Evolutionary conservation across 2,797 vertebrate species (phyloP), one percentile per base, ranked within the genome.

Genomic region (Sebastes oblongus): DNA sequence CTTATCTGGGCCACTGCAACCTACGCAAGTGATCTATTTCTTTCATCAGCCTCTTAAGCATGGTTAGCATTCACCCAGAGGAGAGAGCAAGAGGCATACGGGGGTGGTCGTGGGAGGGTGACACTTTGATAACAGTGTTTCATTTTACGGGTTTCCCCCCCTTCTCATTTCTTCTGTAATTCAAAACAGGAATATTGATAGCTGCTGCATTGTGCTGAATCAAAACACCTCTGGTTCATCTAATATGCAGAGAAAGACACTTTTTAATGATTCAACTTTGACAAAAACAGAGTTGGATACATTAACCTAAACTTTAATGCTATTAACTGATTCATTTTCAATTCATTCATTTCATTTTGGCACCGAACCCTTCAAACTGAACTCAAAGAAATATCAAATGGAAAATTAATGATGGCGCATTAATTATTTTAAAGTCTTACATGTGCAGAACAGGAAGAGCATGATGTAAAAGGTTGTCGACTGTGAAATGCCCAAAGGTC

Each of bases 1-100:
- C 83, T 89, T 89, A 93, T 93, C 92, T 91, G 86, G 90, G 84
- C 72, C 92, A 89, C 77, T 68, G 87, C 82, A 85, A 86, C 87
- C 86, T 75, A 54, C 58, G 46, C 66, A 74, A 62, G 76, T 84
- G 72, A 92, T 92, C 84, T 81, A 87, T 70, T 91, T 84, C 85
- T 89, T 84, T 78, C 80, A 86, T 86, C 83, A 75, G 84, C 39
- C 50, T 78, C 78, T 80, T 56, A 36, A 66, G 68, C 70, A 66
- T 55, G 42, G 80, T 86, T 80, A 88, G 86, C 58, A 62, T 77
- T 82, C 84, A 85, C 55, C 66, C 73, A 61, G 34, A 71, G 65
- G 72, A 75, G 22, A 71, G 61, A 46, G 54, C 32, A 46, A 69
- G n/a, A 69, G 65, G 74, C 75, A 58, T 65, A 50, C 3, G 72